These are phyloP conservation scores for Monomorium pharaonis DNA, from an alignment of 1,140 invertebrate species.

Conservation along the genomic window DNA sequence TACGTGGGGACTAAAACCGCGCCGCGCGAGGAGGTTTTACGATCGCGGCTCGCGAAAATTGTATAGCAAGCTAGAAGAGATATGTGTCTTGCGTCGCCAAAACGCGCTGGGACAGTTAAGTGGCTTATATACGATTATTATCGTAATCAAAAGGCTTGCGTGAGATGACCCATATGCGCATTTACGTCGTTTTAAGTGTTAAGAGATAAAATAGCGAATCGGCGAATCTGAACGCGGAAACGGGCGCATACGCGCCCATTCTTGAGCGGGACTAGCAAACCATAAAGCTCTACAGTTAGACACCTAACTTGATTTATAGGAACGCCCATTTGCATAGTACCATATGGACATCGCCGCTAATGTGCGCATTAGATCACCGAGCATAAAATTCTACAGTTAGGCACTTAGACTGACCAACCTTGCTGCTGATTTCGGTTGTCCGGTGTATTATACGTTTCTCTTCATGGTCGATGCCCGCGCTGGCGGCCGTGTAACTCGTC, in stretches of 20 bases:
- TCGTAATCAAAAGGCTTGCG: background rate
- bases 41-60: conserved; percentile 5
- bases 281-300: conserved; percentile 60
- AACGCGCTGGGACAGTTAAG: background rate
- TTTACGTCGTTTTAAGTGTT: background rate
- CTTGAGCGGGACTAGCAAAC: conserved; percentile 24
- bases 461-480: conserved; percentile 50
- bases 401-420: conserved; percentile 55
- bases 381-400: conserved; percentile 72
- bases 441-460: conserved; percentile 50
- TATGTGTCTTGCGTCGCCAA: background rate
- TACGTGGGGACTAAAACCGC: conserved; percentile 7
- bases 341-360: conserved; percentile 27
- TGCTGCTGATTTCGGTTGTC: conserved; percentile 63
- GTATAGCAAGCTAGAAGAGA: background rate
- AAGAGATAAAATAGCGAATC: background rate
- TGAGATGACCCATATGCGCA: background rate
- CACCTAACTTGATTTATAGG: conserved; percentile 10
- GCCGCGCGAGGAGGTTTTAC: background rate
- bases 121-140: background rate
- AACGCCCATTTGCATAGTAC: conserved; percentile 52
- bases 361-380: conserved; percentile 49
- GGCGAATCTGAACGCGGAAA: background rate
- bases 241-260: background rate
- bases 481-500: conserved; percentile 33